Evolutionary conservation across 2,888 invertebrate genomes (phyloP).

Genomic region (Stenodema calcarata): DNA sequence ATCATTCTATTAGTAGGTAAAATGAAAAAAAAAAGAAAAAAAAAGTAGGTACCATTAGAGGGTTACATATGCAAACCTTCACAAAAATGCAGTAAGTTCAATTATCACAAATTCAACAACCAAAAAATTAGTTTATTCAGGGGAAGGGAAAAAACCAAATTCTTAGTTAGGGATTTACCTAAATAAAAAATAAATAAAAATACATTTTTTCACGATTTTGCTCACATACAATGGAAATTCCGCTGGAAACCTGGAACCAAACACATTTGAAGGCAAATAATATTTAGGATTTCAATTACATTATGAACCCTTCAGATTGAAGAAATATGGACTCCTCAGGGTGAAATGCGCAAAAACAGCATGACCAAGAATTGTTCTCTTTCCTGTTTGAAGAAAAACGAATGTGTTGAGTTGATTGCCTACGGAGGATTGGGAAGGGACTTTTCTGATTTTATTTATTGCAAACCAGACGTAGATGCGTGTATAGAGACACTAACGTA

Average conservation of each 20-base stretch:
- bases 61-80: constrained; percentile 26
- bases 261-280: constrained; percentile 11
- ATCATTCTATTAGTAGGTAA: constrained; percentile 32
- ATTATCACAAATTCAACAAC: neutral
- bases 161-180: neutral
- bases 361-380: too few relatives aligned
- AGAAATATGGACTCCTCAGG: too few relatives aligned
- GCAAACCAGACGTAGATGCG: too few relatives aligned
- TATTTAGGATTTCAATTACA: neutral
- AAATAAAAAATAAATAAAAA: constrained; percentile 15
- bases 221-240: constrained; percentile 45
- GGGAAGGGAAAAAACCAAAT: constrained; percentile 8
- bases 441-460: too few relatives aligned
- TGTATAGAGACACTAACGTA: too few relatives aligned
- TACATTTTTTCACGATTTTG: constrained; percentile 10
- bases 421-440: too few relatives aligned
- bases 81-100: neutral
- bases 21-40: constrained; percentile 25
- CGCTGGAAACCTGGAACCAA: constrained; percentile 42
- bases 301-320: too few relatives aligned
- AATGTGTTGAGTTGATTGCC: too few relatives aligned
- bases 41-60: neutral
- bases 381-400: too few relatives aligned
- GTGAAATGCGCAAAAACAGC: too few relatives aligned
- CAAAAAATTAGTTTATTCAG: neutral